phyloP scores from a whole-genome alignment of 23 tunicate species.

The Styela plicata region DNA sequence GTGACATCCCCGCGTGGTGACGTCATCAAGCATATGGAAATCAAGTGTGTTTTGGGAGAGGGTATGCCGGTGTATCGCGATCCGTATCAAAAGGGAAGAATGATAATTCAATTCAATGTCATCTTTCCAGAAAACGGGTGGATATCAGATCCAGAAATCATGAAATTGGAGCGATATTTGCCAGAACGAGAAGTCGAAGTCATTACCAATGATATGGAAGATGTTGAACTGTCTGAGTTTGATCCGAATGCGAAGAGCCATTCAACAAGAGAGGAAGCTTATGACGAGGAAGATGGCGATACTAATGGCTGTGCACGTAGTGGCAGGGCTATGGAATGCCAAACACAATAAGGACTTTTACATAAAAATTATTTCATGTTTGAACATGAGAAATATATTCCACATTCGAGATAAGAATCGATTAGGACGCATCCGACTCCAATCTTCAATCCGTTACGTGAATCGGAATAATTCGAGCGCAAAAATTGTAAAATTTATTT shows the following conservation, averaged over 20 bases:
- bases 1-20: slow-evolving; percentile 74
- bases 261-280: slow-evolving; percentile 42
- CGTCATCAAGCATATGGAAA: slow-evolving; percentile 58
- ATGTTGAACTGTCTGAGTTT: slow-evolving; percentile 61
- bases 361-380: too few species aligned
- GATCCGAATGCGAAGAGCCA: slow-evolving; percentile 52
- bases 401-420: too few species aligned
- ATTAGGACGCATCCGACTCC: too few species aligned
- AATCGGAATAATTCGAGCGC: too few species aligned
- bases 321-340: slow-evolving; percentile 65
- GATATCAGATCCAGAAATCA: slow-evolving; percentile 53
- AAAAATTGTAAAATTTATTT: too few species aligned
- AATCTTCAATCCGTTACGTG: too few species aligned
- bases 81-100: slow-evolving; percentile 92
- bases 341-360: slow-evolving; percentile 61
- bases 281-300: slow-evolving; percentile 85
- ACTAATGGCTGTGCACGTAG: slow-evolving; percentile 17
- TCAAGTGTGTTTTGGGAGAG: slow-evolving; percentile 78
- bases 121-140: slow-evolving; percentile 70
- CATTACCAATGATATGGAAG: slow-evolving; percentile 62
- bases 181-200: slow-evolving; percentile 52
- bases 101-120: slow-evolving; percentile 72
- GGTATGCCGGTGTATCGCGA: slow-evolving; percentile 97
- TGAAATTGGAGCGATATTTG: slow-evolving; percentile 49
- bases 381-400: too few species aligned